Percentiles rank a stretch among this genome's conserved stretches.
Evolutionary conservation across 2,113 vertebrate species (phyloP).

Genomic region (Fregata magnificens): DNA sequence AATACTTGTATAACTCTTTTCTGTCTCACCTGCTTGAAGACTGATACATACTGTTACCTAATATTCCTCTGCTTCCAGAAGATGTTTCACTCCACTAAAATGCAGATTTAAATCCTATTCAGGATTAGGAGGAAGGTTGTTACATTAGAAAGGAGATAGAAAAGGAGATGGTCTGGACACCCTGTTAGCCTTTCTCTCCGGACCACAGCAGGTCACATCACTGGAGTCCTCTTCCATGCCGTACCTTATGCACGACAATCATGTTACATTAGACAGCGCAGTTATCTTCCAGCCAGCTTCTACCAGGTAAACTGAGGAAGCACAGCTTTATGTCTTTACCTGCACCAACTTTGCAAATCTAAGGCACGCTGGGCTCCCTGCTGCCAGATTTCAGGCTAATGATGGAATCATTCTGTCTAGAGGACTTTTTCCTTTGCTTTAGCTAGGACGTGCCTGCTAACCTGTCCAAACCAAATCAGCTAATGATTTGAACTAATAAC

Average conservation of each 20-base stretch:
- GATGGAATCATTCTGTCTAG: not conserved
- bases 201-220: not conserved
- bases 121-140: not conserved
- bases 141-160: not conserved
- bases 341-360: not conserved
- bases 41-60: not conserved
- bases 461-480: not conserved
- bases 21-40: not conserved
- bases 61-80: not conserved
- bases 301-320: not conserved
- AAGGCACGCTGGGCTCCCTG: not conserved
- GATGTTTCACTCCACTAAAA: not conserved
- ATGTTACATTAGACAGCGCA: accelerated
- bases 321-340: not conserved
- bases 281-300: not conserved
- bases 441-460: not conserved
- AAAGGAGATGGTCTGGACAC: not conserved
- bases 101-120: not conserved
- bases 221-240: not conserved
- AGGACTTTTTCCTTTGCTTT: not conserved
- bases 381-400: not conserved
- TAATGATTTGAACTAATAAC: not conserved
- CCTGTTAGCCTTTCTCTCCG: not conserved
- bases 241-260: not conserved
- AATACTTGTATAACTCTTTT: not conserved